Evolutionary conservation across 1,140 invertebrate species (phyloP).

Genomic region (Leptonema lineaticorne): DNA sequence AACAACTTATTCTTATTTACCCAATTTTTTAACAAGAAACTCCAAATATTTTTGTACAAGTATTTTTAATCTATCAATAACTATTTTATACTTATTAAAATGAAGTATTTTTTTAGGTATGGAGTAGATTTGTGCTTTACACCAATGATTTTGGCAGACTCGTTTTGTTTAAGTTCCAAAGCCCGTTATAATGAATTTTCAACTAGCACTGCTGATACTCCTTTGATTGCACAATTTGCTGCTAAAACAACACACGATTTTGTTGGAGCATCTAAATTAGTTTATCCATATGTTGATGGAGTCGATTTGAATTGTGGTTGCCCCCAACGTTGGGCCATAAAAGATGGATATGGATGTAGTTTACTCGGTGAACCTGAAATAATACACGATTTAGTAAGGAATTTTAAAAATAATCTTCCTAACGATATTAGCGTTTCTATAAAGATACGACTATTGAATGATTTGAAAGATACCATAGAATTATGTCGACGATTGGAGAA

Average conservation of each 20-base stretch:
- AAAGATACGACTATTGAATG: slow-evolving; percentile 80
- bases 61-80: no score
- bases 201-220: slow-evolving; percentile 75
- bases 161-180: slow-evolving; percentile 85
- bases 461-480: slow-evolving; percentile 53
- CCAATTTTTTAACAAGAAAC: no score
- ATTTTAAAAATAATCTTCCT: slow-evolving; percentile 71
- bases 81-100: no score
- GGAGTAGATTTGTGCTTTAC: slow-evolving; percentile 90
- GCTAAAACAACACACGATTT: slow-evolving; percentile 84
- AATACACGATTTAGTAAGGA: slow-evolving; percentile 77
- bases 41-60: no score
- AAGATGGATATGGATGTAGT: slow-evolving; percentile 86
- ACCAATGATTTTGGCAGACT: slow-evolving; percentile 95
- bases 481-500: slow-evolving; percentile 77
- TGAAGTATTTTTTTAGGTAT: slow-evolving; percentile 61
- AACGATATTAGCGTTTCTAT: slow-evolving; percentile 84
- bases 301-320: slow-evolving; percentile 97
- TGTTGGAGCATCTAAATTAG: slow-evolving; percentile 77
- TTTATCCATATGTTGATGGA: slow-evolving; percentile 85
- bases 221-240: slow-evolving; percentile 93
- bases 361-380: slow-evolving; percentile 81
- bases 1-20: no score
- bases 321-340: slow-evolving; percentile 92
- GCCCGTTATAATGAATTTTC: slow-evolving; percentile 88